Base-by-base conservation (phyloP, 2,888 invertebrate genomes). In the Drosophila nr. perissopoda region DNA sequence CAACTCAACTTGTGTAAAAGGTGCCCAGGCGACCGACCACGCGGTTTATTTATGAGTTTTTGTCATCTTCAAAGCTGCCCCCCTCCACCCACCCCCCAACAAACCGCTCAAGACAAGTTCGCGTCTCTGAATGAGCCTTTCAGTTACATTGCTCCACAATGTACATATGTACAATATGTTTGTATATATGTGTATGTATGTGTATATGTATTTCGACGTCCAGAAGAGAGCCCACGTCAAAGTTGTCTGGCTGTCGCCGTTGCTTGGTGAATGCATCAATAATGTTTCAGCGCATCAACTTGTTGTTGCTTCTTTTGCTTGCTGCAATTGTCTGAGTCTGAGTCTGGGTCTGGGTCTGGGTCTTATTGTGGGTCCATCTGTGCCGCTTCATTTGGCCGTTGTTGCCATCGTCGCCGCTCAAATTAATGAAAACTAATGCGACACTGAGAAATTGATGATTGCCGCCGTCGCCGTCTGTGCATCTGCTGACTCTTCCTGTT, bases 351-450 rank as follows among this genome's bases (percentile, higher is more conserved):
- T 56, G n/a, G 31, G 67, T 54, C 69, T 67, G 67, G 54, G 81
- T 81, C 63, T 25, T 46, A 25, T 25, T 60, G 18, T 74, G 65
- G 67, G 82, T 85, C 88, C 89, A 84, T 78, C 88, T 89, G 90
- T 81, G 82, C 82, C 74, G 79, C 82, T 82, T 80, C 79, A 81
- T 81, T 81, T 81, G 82, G 68, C 57, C 64, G 53, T 27, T 59
- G 59, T 74, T 49, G 57, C 36, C 63, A 76, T 63, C 65, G 86
- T 60, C 70, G 89, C 78, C 81, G 88, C 79, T 88, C 90, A 88
- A 90, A 88, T 88, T 88, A 88, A 90, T 90, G 87, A 89, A 88
- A 90, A 90, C 87, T 90, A 90, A 90, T 87, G 87, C 87, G 90
- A 90, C 90, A 89, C 87, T 90, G 86, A 90, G 85, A 85, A 87